Percentiles rank a stretch among this genome's conserved stretches.
phyloP scores from a whole-genome alignment of 2,113 vertebrate species.

The Picathartes gymnocephalus region DNA sequence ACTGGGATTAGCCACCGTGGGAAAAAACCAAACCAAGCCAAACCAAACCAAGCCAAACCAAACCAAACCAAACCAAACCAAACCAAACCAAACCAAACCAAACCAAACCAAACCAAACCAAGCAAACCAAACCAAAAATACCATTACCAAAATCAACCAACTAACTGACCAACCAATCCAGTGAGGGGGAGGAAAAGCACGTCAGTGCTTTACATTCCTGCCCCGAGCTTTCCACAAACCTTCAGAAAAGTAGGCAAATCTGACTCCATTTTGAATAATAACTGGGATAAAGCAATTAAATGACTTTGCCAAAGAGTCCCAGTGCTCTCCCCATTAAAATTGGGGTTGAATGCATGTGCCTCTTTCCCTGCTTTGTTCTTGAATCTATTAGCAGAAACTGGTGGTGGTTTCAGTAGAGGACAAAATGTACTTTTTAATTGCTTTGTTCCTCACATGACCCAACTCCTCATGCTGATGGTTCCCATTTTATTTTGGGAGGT shows the following conservation, averaged over 20 bases:
- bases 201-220: not conserved
- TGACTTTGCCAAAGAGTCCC: not conserved
- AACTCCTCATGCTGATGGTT: not conserved
- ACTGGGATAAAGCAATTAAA: not conserved
- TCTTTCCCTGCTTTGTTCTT: not conserved
- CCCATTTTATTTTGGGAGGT: not conserved
- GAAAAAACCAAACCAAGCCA: not conserved
- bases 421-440: not conserved
- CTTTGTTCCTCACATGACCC: not conserved
- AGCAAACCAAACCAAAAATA: not conserved
- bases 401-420: not conserved
- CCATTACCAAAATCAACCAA: not conserved
- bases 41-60: not conserved
- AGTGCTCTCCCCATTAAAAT: not conserved
- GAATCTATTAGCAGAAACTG: not conserved
- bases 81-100: not conserved
- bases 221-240: not conserved
- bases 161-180: not conserved
- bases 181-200: not conserved
- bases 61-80: not conserved
- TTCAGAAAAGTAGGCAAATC: not conserved
- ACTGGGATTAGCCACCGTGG: not conserved
- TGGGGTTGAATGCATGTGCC: fast-evolving
- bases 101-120: not conserved
- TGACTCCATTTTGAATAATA: not conserved